Evolutionary conservation across 2,797 vertebrate species (phyloP).

Genomic region (Trichosurus vulpecula): DNA sequence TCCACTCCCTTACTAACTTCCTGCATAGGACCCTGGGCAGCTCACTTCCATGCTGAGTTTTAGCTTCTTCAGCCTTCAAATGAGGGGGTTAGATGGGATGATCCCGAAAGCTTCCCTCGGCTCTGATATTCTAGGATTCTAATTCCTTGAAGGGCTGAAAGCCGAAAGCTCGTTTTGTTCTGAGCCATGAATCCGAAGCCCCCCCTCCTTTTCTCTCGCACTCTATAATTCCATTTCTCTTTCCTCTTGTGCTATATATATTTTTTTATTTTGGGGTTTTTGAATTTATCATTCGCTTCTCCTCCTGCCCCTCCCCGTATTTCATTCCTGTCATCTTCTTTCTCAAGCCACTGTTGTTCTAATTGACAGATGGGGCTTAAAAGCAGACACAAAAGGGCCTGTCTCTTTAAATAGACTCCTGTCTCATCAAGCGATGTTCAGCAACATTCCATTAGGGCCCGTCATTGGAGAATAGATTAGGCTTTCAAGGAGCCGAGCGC

Average conservation of each 20-base stretch:
- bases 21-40: not conserved
- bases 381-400: conserved; percentile 85
- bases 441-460: conserved; percentile 87
- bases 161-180: not conserved
- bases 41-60: not conserved
- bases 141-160: not conserved
- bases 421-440: conserved; percentile 86
- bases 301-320: conserved; percentile 79
- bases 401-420: conserved; percentile 87
- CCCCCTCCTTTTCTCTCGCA: not conserved
- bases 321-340: conserved; percentile 87
- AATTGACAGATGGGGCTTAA: conserved; percentile 87
- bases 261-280: not conserved
- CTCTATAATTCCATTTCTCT: not conserved
- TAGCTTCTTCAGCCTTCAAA: not conserved
- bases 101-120: not conserved
- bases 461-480: conserved; percentile 86
- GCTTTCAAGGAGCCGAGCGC: conserved; percentile 82
- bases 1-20: not conserved
- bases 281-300: conserved; percentile 71
- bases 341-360: conserved; percentile 84
- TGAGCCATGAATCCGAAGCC: not conserved
- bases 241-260: not conserved
- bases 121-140: not conserved
- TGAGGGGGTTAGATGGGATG: not conserved